Conservation (phyloP, 2,888 invertebrate species). For the Myopa testacea region DNA sequence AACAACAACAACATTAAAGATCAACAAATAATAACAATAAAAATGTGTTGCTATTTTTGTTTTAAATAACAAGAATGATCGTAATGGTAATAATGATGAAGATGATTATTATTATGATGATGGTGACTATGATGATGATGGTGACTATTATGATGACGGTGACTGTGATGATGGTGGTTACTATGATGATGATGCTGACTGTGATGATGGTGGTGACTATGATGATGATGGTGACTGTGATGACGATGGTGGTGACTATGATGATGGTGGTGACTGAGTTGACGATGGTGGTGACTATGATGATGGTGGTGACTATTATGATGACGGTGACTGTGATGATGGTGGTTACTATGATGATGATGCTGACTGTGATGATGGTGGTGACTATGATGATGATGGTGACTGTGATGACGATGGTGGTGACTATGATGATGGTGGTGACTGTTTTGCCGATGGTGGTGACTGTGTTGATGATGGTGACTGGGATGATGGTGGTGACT, state of each 20-base stretch:
- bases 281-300: too few species aligned
- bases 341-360: too few species aligned
- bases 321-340: neutral
- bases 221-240: neutral
- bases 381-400: neutral
- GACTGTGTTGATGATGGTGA: neutral
- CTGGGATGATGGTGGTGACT: neutral
- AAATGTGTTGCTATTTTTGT: neutral
- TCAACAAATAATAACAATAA: too few species aligned
- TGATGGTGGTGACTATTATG: neutral
- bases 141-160: neutral
- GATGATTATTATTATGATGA: neutral
- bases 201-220: too few species aligned
- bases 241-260: too few species aligned
- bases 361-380: too few species aligned
- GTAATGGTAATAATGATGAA: neutral
- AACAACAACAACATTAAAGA: too few species aligned
- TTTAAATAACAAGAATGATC: neutral
- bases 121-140: too few species aligned
- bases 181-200: too few species aligned
- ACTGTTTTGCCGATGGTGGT: too few species aligned
- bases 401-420: neutral
- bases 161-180: neutral
- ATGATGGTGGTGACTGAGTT: too few species aligned
- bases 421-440: too few species aligned